These are phyloP conservation scores for Aplysia californica DNA, from an alignment of 1,140 invertebrate genomes.

Conservation along the genomic window DNA sequence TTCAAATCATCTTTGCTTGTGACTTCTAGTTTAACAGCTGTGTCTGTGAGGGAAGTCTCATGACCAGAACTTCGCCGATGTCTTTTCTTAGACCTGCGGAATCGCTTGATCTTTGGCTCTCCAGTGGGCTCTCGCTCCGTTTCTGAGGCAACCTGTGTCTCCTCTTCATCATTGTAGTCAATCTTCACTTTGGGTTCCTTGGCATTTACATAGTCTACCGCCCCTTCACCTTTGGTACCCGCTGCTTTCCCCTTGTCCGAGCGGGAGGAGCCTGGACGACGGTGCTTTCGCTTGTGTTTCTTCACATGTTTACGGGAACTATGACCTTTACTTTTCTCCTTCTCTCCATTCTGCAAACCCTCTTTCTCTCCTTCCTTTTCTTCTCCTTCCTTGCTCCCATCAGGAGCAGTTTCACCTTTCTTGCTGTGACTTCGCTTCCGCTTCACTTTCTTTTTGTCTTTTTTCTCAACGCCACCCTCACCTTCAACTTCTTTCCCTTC, in stretches of 20 bases:
- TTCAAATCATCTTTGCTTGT: constrained; percentile 26
- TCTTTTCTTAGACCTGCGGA: constrained; percentile 14
- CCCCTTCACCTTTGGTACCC: not conserved
- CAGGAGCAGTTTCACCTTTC: constrained; percentile 1
- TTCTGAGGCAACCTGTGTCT: constrained; percentile 17
- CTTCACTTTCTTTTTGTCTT: constrained; percentile 26
- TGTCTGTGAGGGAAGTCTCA: not conserved
- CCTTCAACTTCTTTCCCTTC: constrained; percentile 16
- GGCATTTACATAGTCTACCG: constrained; percentile 10
- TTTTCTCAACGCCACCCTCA: not conserved
- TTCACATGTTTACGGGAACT: constrained; percentile 10
- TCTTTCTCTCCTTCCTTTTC: constrained; percentile 16
- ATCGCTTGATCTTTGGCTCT: constrained; percentile 31
- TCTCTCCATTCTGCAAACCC: constrained; percentile 15
- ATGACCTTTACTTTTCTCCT: not conserved
- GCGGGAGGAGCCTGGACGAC: constrained; percentile 4
- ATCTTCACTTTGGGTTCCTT: constrained; percentile 40
- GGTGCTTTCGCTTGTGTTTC: constrained; percentile 32
- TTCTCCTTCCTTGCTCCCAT: constrained; percentile 7
- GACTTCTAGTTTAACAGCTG: constrained; percentile 1
- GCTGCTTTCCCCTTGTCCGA: constrained; percentile 24
- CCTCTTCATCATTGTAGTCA: constrained; percentile 38
- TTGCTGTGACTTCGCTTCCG: constrained; percentile 31
- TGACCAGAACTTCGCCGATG: not conserved
- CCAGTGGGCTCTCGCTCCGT: constrained; percentile 7